Evolutionary conservation across 2,888 invertebrate species (phyloP), one percentile per base, ranked within the genome.

Genomic region (Camptogramma bilineatum): DNA sequence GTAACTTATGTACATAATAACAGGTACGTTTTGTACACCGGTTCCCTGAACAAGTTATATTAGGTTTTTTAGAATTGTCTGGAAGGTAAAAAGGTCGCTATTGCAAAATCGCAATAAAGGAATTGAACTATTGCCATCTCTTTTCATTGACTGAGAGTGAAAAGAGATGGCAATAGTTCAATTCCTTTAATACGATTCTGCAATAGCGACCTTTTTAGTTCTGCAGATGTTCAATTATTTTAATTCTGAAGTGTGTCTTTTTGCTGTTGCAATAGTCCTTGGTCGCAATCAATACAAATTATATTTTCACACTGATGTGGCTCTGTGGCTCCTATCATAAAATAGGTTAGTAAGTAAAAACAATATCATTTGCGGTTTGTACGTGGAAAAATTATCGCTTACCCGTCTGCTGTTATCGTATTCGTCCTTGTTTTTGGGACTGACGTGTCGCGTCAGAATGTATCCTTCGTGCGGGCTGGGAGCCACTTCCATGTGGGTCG

Each of bases 381-480:
- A 39, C 10, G 31, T 39, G 34, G 34, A 39, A 39, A 13, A 10
- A 21, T 9, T 19, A 51, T 52, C 54, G 78, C 85, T 84, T 85
- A 95, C 95, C 86, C 94, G 90, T 73, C 94, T 88, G 24, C 90
- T 93, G 73, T 93, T 94, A 77, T 95, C 94, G 71, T 95, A 95
- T 74, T 95, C 96, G 77, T 97, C 96, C 78, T 96, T 96, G 76
- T 96, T 96, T 79, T 97, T 96, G 0, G 97, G 97, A 80, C 96
- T 96, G 51, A 98, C 97, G 80, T 98, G 97, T 18, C 98, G 93
- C 0, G 98, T 97, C 54, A 66, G 50, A 48, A 98, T 97, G 81
- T 98, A 98, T 34, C 97, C 97, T 78, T 97, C 97, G 80, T 97
- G 97, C 0, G 97, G 96, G 85, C 96, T 97, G 0, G 96, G 95